Percentiles rank a stretch among this genome's conserved stretches.
phyloP scores from a whole-genome alignment of 2,888 invertebrate genomes.

The Phengaris alcon region DNA sequence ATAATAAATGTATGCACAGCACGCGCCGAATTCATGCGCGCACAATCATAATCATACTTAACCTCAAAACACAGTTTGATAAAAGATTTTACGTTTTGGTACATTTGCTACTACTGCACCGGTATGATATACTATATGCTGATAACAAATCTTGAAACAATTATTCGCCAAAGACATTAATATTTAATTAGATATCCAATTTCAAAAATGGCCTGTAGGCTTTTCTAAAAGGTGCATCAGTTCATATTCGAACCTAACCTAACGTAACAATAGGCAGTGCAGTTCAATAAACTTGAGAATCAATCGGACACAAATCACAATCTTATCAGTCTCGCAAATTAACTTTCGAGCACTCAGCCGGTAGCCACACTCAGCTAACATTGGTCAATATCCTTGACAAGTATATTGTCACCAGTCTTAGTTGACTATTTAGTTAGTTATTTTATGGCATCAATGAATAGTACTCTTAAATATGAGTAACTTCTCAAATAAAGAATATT shows the following conservation, averaged over 20 bases:
- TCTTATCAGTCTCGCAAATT: slow-evolving; percentile 10
- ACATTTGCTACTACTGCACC: slow-evolving; percentile 20
- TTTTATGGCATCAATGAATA: too few relatives aligned
- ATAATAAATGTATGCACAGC: slow-evolving; percentile 18
- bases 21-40: slow-evolving; percentile 31
- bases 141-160: too few relatives aligned
- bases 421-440: too few relatives aligned
- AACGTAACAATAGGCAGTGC: not conserved
- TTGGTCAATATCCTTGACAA: not conserved
- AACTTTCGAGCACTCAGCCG: not conserved
- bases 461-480: too few relatives aligned
- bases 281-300: slow-evolving; percentile 11
- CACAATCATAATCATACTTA: slow-evolving; percentile 38
- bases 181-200: too few relatives aligned
- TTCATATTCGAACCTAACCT: not conserved
- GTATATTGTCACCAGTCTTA: too few relatives aligned
- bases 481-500: too few relatives aligned
- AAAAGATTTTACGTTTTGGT: slow-evolving; percentile 48
- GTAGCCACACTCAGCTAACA: not conserved
- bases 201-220: too few relatives aligned
- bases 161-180: too few relatives aligned
- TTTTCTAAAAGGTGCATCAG: not conserved
- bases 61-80: slow-evolving; percentile 59
- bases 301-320: not conserved
- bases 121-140: too few relatives aligned